These are phyloP conservation scores for Halocynthia roretzi DNA, from an alignment of 23 tunicate genomes.

Conservation along the genomic window DNA sequence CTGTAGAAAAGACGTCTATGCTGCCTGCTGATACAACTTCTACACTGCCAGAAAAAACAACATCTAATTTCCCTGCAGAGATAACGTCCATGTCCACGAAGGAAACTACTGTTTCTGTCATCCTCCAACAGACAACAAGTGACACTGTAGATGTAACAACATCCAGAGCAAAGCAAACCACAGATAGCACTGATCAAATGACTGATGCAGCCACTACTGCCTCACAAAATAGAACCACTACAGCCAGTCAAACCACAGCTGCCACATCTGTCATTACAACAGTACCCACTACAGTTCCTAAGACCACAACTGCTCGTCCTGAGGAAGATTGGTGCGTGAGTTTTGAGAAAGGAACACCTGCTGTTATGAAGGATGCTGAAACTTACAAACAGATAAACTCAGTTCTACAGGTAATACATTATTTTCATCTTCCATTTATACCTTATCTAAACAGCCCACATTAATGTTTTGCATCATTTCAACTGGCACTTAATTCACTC, in stretches of 20 bases:
- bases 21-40: background rate
- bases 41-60: too few relatives aligned
- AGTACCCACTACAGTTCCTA: background rate
- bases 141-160: too few relatives aligned
- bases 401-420: slow-evolving; percentile 25
- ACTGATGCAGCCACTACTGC: too few relatives aligned
- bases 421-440: background rate
- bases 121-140: too few relatives aligned
- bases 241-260: background rate
- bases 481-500: too few relatives aligned
- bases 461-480: background rate
- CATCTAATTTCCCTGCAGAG: too few relatives aligned
- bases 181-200: too few relatives aligned
- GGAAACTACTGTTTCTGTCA: too few relatives aligned
- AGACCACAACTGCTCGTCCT: background rate
- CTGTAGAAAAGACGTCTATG: background rate
- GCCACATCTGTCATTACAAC: background rate
- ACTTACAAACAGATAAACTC: slow-evolving; percentile 39
- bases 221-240: too few relatives aligned
- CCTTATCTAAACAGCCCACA: background rate
- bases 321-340: slow-evolving; percentile 33
- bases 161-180: too few relatives aligned
- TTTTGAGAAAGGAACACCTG: slow-evolving; percentile 46
- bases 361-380: slow-evolving; percentile 19
- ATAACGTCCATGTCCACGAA: too few relatives aligned